Percentiles rank a stretch among this genome's conserved stretches.
phyloP scores from a whole-genome alignment of 2,888 invertebrate genomes.

The Formica aserva region DNA sequence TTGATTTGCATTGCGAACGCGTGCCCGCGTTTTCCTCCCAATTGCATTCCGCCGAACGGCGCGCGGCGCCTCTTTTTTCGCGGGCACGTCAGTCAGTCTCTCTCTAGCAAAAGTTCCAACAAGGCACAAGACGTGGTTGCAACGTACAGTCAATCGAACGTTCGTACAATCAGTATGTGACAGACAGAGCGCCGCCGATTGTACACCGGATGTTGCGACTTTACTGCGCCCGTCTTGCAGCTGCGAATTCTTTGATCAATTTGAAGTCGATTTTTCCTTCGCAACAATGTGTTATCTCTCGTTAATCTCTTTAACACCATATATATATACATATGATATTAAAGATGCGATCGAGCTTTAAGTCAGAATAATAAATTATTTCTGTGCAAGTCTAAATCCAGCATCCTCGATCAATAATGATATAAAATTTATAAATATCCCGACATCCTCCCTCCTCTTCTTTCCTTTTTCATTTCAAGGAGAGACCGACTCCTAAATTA shows the following conservation, averaged over 20 bases:
- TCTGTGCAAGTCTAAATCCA: not conserved
- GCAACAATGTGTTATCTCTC: not conserved
- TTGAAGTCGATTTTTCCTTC: conserved; percentile 32
- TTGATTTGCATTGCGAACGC: conserved; percentile 34
- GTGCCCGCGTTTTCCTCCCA: not conserved
- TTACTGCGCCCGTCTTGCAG: not conserved
- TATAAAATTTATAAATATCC: not conserved
- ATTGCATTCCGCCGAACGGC: not conserved
- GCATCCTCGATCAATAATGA: no score
- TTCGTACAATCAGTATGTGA: conserved; percentile 79
- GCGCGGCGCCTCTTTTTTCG: not conserved
- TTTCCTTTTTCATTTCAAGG: not conserved
- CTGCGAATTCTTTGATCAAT: not conserved
- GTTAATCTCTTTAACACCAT: not conserved
- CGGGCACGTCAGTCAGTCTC: conserved; percentile 32
- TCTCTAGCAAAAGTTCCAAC: conserved; percentile 67
- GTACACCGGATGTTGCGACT: conserved; percentile 11
- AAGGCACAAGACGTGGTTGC: conserved; percentile 76
- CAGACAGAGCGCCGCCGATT: conserved; percentile 40
- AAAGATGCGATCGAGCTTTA: not conserved
- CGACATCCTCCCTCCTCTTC: not conserved
- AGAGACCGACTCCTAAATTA: conserved; percentile 40
- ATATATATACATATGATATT: not conserved
- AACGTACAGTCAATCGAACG: conserved; percentile 74
- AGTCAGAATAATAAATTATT: not conserved